Percentiles rank a stretch among this genome's conserved stretches.
Conservation (phyloP, 2,113 vertebrate genomes). For the Rissa tridactyla region DNA sequence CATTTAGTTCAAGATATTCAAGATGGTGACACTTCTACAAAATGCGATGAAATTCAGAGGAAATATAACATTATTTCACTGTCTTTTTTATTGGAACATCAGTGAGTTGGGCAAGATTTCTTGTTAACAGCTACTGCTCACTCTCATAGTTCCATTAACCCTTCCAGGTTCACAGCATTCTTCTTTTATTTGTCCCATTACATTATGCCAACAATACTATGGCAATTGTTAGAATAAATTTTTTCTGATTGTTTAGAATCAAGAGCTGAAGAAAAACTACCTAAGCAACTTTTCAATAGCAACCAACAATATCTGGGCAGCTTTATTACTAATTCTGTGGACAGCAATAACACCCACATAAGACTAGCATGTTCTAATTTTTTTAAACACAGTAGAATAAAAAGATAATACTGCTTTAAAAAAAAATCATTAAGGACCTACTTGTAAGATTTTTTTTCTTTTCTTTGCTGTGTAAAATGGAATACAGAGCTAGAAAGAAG, state of each 20-base stretch:
- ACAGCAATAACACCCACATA: neutral
- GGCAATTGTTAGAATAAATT: neutral
- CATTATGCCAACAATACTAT: neutral
- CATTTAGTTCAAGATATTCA: neutral
- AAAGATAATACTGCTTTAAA: neutral
- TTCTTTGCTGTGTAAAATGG: neutral
- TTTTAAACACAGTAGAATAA: neutral
- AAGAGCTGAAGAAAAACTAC: neutral
- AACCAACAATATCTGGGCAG: neutral
- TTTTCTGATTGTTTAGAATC: neutral
- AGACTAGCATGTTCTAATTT: neutral
- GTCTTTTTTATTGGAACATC: neutral
- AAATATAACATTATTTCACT: neutral
- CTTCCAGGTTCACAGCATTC: neutral
- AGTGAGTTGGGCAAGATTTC: neutral
- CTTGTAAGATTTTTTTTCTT: neutral
- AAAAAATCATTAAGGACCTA: neutral
- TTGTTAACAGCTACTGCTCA: neutral
- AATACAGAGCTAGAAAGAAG: neutral
- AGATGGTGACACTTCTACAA: neutral
- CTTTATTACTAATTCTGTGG: neutral
- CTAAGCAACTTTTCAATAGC: neutral
- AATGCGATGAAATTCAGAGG: neutral
- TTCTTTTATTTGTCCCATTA: neutral
- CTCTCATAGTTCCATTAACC: neutral